Evolutionary conservation across 2,888 invertebrate genomes (phyloP).

Genomic region (Steinernema hermaphroditum): DNA sequence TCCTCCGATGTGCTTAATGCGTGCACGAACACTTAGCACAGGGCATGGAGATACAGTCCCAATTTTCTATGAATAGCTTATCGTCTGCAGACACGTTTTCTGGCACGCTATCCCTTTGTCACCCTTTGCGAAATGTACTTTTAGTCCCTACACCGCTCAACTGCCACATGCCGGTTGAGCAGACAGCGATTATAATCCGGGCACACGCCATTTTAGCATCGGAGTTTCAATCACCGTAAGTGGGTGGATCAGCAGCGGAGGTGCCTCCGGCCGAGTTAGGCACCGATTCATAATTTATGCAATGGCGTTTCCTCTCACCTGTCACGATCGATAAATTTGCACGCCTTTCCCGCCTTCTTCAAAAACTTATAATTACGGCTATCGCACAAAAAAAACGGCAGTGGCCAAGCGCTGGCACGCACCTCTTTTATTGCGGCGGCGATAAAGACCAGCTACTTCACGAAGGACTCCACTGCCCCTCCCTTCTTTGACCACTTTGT

Average conservation of each 20-base stretch:
- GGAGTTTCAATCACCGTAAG: conserved; percentile 22
- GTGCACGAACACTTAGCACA: conserved; percentile 7
- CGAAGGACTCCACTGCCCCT: neutral
- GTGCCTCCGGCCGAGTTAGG: neutral
- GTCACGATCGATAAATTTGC: conserved; percentile 19
- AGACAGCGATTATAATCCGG: neutral
- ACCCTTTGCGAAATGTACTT: conserved; percentile 1
- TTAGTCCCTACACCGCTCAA: neutral
- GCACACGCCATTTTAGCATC: neutral
- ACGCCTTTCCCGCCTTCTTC: neutral
- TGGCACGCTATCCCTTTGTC: neutral
- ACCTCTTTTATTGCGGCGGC: neutral
- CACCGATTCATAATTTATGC: neutral
- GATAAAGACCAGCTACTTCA: neutral
- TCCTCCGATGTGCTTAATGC: conserved; percentile 14
- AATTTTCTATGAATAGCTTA: conserved; percentile 9
- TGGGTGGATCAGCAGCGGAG: neutral
- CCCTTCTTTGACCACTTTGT: conserved; percentile 13
- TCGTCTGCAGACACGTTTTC: neutral
- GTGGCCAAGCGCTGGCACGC: neutral
- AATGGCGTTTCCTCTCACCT: conserved; percentile 12
- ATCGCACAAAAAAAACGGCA: conserved; percentile 3
- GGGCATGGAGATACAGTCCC: conserved; percentile 3
- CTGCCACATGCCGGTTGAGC: neutral
- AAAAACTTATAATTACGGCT: conserved; percentile 9